Percentiles rank a stretch among this genome's conserved stretches.
Evolutionary conservation across 2,888 invertebrate genomes (phyloP).

Genomic region (Tetheella fluctuosa): DNA sequence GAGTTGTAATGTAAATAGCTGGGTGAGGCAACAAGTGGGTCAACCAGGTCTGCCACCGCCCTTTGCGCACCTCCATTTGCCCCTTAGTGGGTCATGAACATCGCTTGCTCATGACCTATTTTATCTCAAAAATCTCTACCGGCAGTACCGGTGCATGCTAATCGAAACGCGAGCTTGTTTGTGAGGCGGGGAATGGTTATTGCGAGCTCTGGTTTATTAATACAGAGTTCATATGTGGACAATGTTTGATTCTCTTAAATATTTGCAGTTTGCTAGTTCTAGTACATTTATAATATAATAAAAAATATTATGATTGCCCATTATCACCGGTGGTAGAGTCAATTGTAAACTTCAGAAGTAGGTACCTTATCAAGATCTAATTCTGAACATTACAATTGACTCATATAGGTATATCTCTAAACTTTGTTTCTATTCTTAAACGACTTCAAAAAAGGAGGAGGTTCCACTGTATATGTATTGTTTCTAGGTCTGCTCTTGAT

Average conservation of each 20-base stretch:
- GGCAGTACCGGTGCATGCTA: constrained; percentile 27
- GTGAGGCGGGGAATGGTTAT: constrained; percentile 19
- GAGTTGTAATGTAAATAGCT: constrained; percentile 74
- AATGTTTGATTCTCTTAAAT: neutral
- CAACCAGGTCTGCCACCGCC: constrained; percentile 58
- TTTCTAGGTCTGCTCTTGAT: too few species aligned
- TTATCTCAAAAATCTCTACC: constrained; percentile 66
- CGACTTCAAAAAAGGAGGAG: too few species aligned
- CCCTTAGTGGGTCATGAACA: constrained; percentile 73
- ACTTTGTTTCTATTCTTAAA: too few species aligned
- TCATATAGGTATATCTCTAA: too few species aligned
- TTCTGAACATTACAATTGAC: too few species aligned
- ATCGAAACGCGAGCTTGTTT: constrained; percentile 41
- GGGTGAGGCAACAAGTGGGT: constrained; percentile 81
- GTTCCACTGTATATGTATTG: too few species aligned
- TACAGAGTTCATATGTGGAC: neutral
- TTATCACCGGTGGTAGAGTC: too few species aligned
- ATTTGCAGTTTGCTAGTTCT: too few species aligned
- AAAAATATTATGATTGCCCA: too few species aligned
- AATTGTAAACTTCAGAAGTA: too few species aligned
- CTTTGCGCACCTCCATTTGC: constrained; percentile 32
- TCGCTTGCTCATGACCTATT: constrained; percentile 78
- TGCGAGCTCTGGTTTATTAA: neutral
- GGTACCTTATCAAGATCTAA: too few species aligned
- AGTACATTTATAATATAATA: too few species aligned